Evolutionary conservation across 23 tunicate species (phyloP).

Genomic region (Halocynthia roretzi): DNA sequence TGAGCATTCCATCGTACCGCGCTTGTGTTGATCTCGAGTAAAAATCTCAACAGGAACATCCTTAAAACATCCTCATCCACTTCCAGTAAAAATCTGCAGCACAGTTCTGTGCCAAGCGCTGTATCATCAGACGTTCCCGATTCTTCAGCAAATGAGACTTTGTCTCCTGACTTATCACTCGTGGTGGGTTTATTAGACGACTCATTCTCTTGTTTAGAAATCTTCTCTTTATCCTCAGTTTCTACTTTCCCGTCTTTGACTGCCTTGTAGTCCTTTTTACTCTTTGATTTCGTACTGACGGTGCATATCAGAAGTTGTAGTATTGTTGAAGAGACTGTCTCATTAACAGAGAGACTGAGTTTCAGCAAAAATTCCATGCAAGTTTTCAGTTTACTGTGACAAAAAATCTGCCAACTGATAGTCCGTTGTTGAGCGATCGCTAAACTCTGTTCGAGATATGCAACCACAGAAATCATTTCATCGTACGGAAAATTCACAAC

Average conservation of each 20-base stretch:
- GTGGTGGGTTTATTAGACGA: neutral
- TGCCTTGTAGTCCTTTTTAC: neutral
- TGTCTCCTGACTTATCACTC: neutral
- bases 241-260: neutral
- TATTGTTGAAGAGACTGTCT: conserved; percentile 45
- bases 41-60: conserved; percentile 60
- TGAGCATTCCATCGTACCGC: conserved; percentile 83
- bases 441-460: conserved; percentile 41
- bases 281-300: conserved; percentile 13
- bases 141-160: neutral
- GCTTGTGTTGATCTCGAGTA: conserved; percentile 73
- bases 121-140: neutral
- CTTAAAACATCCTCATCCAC: conserved; percentile 35
- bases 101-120: conserved; percentile 48
- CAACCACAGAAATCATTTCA: conserved; percentile 60
- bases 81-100: conserved; percentile 28
- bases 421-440: conserved; percentile 66
- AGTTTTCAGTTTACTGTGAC: conserved; percentile 16
- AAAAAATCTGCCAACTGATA: conserved; percentile 74
- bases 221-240: neutral
- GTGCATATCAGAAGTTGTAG: conserved; percentile 65
- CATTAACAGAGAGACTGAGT: conserved; percentile 41
- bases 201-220: neutral
- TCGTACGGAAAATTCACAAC: conserved; percentile 56
- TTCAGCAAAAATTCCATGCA: conserved; percentile 48